Evolutionary conservation across 2,113 vertebrate species (phyloP), one percentile per base, ranked within the genome.

Genomic region (Actenoides lindsayi): DNA sequence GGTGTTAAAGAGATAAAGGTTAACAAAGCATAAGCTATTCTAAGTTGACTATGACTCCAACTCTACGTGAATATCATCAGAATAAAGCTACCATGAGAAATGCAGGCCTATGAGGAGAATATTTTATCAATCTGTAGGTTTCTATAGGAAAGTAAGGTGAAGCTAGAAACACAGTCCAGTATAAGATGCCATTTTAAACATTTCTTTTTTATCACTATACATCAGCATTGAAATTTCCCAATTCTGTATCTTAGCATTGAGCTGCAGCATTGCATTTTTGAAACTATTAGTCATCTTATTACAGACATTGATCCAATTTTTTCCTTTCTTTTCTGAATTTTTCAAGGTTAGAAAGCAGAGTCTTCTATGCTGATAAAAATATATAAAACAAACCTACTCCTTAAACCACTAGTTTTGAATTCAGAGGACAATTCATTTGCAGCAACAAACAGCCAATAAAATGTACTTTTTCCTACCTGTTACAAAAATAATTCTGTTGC

Each of bases 401-500:
- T 65, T 84, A 75, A 86, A 53, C 56, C 19, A 35, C 11, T 80
- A 31, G 2, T 30, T 89, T 60, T 63, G 9, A 85, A 68, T 46
- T 85, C 59, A 89, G n/a, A 59, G 15, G 24, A 78, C 16, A 81
- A 59, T 28, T 70, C 27, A 53, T 25, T 25, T 86, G 19, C 31
- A 84, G 15, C 6, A 62, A 10, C 71, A 69, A 60, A n/a, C 24
- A n/a, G 11, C 8, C 9, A 89, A 57, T n/a, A 48, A 44, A 41
- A 53, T 16, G 4, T 50, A 44, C 13, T 74, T 81, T 82, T 37
- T 37, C 6, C 12, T 0, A 2, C 11, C 2, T 5, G 3, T 53
- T 62, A 77, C 5, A 69, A 81, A 83, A 83, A 71, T 39, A 68
- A 53, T 51, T 91, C 8, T 27, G 12, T 51, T 57, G 5, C 14